A percentile compares a stretch with the other conserved stretches of the same genome.
Evolutionary conservation across 1,140 invertebrate species (phyloP).

Genomic region (Phortica variegata): DNA sequence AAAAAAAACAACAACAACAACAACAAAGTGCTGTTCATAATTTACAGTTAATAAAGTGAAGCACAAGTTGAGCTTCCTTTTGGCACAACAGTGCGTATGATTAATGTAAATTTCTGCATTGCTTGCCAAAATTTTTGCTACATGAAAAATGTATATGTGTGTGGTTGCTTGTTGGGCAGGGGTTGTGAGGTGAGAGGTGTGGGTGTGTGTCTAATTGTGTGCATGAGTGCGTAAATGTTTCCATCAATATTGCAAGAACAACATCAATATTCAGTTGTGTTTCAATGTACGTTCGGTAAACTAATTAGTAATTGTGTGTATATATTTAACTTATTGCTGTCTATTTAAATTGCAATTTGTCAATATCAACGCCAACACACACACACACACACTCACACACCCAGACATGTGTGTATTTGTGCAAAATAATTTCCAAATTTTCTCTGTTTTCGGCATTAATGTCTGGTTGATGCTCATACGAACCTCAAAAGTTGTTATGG

Average conservation of each 20-base stretch:
- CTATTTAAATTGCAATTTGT: constrained; percentile 54
- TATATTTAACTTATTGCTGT: constrained; percentile 51
- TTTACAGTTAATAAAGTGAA: constrained; percentile 42
- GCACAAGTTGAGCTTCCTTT: constrained; percentile 23
- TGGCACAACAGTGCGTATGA: constrained; percentile 43
- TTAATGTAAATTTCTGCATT: constrained; percentile 51
- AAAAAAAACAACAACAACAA: constrained; percentile 2
- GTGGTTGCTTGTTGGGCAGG: constrained; percentile 7
- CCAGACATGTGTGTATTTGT: too few species aligned
- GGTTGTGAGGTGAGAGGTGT: constrained; percentile 16
- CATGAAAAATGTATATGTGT: constrained; percentile 23
- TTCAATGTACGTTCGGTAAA: too few species aligned
- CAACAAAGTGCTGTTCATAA: too few species aligned
- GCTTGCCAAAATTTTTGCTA: too few species aligned
- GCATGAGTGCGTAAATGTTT: constrained; percentile 50
- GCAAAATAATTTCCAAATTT: too few species aligned
- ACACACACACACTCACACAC: too few species aligned
- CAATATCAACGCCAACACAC: constrained; percentile 20
- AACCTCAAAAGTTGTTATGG: too few species aligned
- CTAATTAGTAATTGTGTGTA: constrained; percentile 29
- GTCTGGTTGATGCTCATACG: too few species aligned
- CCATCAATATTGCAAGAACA: constrained; percentile 47
- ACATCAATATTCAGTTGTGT: too few species aligned
- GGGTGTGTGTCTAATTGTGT: constrained; percentile 48
- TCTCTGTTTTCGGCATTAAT: too few species aligned